These are phyloP conservation scores for Therioaphis trifolii DNA, from an alignment of 2,888 invertebrate genomes.

Conservation along the genomic window DNA sequence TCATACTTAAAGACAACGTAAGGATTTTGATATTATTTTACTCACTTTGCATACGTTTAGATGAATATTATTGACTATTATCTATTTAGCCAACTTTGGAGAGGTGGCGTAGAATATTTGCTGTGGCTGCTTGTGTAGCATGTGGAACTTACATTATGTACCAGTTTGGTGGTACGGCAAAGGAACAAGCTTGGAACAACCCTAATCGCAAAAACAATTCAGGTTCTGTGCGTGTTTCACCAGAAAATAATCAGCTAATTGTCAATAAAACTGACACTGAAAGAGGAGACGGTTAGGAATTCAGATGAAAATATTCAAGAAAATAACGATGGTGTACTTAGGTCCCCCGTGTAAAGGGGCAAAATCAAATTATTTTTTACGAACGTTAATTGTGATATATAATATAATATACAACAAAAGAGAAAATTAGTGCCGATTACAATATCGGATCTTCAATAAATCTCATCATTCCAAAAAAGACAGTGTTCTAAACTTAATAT, in stretches of 20 bases:
- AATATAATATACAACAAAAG: conserved; percentile 47
- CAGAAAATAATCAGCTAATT: conserved; percentile 56
- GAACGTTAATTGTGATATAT: conserved; percentile 58
- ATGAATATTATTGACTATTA: background rate
- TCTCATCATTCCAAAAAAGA: conserved; percentile 61
- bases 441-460: conserved; percentile 49
- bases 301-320: conserved; percentile 1
- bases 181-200: conserved; percentile 69
- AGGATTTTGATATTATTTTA: conserved; percentile 65
- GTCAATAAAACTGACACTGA: conserved; percentile 57
- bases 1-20: conserved; percentile 74
- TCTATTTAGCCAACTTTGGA: conserved; percentile 68
- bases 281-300: conserved; percentile 49
- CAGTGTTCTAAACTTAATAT: conserved; percentile 57
- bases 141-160: conserved; percentile 75
- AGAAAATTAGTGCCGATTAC: conserved; percentile 39
- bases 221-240: conserved; percentile 54
- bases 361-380: conserved; percentile 61
- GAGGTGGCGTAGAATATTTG: conserved; percentile 77
- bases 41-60: background rate
- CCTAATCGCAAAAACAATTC: conserved; percentile 65
- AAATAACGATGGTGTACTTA: conserved; percentile 47
- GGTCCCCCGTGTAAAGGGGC: conserved; percentile 27
- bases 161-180: conserved; percentile 77
- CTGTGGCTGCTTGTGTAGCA: conserved; percentile 74